Evolutionary conservation across 2,888 invertebrate species (phyloP).

Genomic region (Anodontia alba): DNA sequence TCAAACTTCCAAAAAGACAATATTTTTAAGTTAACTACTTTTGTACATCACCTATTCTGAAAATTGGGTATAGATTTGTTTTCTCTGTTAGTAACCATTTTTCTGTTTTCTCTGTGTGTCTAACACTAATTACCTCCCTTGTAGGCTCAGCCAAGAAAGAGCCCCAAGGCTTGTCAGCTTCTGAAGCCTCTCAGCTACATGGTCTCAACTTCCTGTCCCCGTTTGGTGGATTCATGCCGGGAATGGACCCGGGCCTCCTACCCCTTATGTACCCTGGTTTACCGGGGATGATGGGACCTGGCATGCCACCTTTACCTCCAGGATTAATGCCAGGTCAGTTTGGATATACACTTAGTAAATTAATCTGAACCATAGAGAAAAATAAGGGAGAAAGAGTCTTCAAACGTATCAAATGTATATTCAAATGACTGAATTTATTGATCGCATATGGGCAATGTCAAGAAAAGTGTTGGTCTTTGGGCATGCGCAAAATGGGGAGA

Average conservation of each 20-base stretch:
- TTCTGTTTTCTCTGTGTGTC: conserved; percentile 23
- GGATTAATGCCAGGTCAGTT: conserved; percentile 83
- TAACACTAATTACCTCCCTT: conserved; percentile 44
- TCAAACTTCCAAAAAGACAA: no score
- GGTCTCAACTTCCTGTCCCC: conserved; percentile 73
- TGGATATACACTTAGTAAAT: background rate
- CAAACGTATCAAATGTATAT: no score
- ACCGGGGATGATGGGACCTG: conserved; percentile 84
- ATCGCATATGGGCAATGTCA: no score
- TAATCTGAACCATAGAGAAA: no score
- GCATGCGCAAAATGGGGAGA: no score
- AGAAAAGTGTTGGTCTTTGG: no score
- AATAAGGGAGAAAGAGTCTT: conserved; percentile 4
- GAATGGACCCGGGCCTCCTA: conserved; percentile 81
- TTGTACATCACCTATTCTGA: no score
- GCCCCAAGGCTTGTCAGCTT: conserved; percentile 29
- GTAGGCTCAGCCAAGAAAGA: conserved; percentile 56
- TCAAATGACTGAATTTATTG: no score
- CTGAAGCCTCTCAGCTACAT: conserved; percentile 47
- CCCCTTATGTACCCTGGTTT: conserved; percentile 85
- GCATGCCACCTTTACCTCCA: conserved; percentile 87
- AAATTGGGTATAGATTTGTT: background rate
- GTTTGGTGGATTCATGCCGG: conserved; percentile 77
- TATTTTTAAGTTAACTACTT: no score
- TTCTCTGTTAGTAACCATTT: background rate